These are phyloP conservation scores for Prunella fulvescens DNA, from an alignment of 2,113 vertebrate genomes.

Conservation along the genomic window DNA sequence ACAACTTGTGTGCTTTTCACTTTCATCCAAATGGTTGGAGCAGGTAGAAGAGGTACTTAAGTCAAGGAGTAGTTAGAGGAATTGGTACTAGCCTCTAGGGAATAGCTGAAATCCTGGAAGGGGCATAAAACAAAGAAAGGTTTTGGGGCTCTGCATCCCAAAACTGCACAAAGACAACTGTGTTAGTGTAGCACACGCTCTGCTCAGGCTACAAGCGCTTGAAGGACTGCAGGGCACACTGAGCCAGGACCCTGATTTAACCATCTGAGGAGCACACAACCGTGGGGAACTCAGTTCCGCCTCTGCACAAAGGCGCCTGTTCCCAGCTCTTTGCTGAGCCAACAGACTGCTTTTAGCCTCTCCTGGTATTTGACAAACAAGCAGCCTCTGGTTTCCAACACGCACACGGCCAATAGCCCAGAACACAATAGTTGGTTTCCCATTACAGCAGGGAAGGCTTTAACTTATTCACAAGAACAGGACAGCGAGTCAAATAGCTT, in stretches of 20 bases:
- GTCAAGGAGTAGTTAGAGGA: not conserved
- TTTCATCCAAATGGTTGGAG: not conserved
- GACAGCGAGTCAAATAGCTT: constrained; percentile 34
- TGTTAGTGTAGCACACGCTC: fast-evolving
- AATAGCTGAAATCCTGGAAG: not conserved
- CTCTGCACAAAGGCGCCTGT: not conserved
- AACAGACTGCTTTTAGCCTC: constrained; percentile 19
- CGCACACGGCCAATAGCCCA: not conserved
- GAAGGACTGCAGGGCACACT: not conserved
- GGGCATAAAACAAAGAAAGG: not conserved
- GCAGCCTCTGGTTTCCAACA: constrained; percentile 24
- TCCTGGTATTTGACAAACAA: constrained; percentile 36
- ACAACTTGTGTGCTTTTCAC: not conserved
- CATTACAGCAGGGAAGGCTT: constrained; percentile 48
- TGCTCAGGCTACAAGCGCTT: not conserved
- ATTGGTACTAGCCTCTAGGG: not conserved
- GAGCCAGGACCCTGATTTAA: not conserved
- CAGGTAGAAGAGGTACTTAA: not conserved
- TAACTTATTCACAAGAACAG: constrained; percentile 63
- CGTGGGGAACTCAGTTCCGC: not conserved
- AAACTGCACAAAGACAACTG: not conserved
- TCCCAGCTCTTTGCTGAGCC: constrained; percentile 49
- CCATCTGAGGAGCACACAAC: fast-evolving
- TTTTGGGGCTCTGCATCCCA: not conserved
- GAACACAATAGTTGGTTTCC: constrained; percentile 56